Evolutionary conservation across 2,797 vertebrate species (phyloP).

Genomic region (Sebastes diaconus): DNA sequence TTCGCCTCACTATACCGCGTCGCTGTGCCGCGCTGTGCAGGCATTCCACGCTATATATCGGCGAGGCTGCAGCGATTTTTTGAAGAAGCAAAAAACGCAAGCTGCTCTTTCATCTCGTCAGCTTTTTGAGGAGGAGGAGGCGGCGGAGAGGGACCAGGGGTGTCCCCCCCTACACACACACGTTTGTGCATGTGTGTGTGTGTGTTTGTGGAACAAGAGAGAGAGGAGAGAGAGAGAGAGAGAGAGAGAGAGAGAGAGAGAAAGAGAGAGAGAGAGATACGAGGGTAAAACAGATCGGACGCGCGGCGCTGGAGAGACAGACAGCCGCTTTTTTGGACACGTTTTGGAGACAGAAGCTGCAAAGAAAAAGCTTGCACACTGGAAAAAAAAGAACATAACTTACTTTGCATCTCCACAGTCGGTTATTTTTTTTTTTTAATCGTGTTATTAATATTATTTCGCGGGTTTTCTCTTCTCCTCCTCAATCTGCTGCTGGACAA

Average conservation of each 20-base stretch:
- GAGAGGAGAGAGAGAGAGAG: conserved; percentile 51
- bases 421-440: conserved; percentile 21
- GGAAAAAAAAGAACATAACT: conserved; percentile 59
- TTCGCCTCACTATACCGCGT: conserved; percentile 22
- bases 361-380: conserved; percentile 21
- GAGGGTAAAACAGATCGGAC: conserved; percentile 75
- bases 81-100: conserved; percentile 48
- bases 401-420: conserved; percentile 65
- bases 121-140: conserved; percentile 64
- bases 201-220: conserved; percentile 49
- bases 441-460: conserved; percentile 21
- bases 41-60: conserved; percentile 47
- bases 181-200: conserved; percentile 35
- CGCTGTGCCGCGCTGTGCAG: conserved; percentile 57
- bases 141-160: conserved; percentile 72
- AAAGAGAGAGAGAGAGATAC: conserved; percentile 62
- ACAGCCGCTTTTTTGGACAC: conserved; percentile 77
- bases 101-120: conserved; percentile 79
- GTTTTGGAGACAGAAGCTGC: conserved; percentile 68
- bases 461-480: conserved; percentile 29
- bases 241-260: conserved; percentile 53
- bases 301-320: conserved; percentile 62
- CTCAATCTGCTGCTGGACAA: conserved; percentile 59
- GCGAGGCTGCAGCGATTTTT: conserved; percentile 34
- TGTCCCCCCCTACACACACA: conserved; percentile 54